These are phyloP conservation scores for Pachyseris speciosa DNA, from an alignment of 64 coral and sea anemone genomes.

Conservation along the genomic window DNA sequence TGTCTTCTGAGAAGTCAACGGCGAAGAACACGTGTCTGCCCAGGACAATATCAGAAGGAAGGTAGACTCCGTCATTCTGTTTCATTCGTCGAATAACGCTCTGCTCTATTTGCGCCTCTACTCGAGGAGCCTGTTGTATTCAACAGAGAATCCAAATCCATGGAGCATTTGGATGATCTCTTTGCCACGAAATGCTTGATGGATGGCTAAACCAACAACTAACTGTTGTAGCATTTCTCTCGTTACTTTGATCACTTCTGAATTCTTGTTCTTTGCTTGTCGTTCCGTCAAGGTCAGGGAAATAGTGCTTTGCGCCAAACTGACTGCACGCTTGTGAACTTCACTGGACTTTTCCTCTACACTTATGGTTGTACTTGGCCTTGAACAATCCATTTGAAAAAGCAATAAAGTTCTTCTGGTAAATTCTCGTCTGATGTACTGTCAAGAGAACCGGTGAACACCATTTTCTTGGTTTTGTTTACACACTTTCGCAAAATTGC, in stretches of 20 bases:
- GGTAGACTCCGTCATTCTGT: constrained; percentile 8
- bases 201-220: constrained; percentile 32
- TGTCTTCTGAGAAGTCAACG: too few species aligned
- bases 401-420: constrained; percentile 30
- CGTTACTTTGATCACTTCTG: not conserved
- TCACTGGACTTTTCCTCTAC: constrained; percentile 10
- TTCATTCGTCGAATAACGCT: constrained; percentile 25
- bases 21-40: too few species aligned
- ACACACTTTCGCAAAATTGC: constrained; percentile 15
- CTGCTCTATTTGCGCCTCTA: constrained; percentile 36
- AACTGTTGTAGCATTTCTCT: constrained; percentile 32
- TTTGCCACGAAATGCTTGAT: constrained; percentile 41
- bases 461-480: constrained; percentile 10
- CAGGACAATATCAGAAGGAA: too few species aligned
- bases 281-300: not conserved
- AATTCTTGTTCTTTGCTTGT: constrained; percentile 32
- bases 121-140: not conserved
- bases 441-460: constrained; percentile 38
- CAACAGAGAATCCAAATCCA: constrained; percentile 18
- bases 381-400: constrained; percentile 23
- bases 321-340: constrained; percentile 29
- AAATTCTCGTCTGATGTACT: constrained; percentile 8
- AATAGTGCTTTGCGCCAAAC: constrained; percentile 30
- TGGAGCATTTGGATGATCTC: constrained; percentile 1
- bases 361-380: not conserved